phyloP scores from a whole-genome alignment of 2,113 vertebrate genomes.

The Hippocampus mohnikei region DNA sequence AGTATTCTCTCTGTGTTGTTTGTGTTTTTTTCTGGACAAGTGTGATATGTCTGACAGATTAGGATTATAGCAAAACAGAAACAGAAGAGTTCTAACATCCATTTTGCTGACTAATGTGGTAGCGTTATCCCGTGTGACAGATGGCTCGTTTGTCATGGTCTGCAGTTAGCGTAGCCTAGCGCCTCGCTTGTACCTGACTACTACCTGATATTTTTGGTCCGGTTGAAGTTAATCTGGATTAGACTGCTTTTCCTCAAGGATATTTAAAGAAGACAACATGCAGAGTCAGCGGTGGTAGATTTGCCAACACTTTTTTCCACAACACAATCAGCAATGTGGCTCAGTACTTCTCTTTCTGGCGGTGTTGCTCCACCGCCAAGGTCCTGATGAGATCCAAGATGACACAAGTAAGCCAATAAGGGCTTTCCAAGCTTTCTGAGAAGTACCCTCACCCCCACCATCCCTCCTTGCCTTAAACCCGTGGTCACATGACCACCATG shows the following conservation, averaged over 20 bases:
- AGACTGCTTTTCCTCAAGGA: neutral
- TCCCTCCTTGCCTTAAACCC: neutral
- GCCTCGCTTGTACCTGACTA: neutral
- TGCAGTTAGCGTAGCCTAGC: neutral
- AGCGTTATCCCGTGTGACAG: neutral
- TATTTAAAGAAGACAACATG: neutral
- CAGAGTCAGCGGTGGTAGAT: neutral
- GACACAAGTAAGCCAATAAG: constrained; percentile 42
- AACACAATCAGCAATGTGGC: neutral
- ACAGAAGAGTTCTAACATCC: neutral
- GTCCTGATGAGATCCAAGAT: constrained; percentile 18
- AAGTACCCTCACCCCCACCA: neutral
- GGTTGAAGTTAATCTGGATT: neutral
- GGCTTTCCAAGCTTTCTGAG: constrained; percentile 19
- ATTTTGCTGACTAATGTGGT: constrained; percentile 10
- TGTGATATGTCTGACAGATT: neutral
- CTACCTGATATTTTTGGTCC: neutral
- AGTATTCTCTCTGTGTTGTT: neutral
- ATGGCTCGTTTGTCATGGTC: neutral
- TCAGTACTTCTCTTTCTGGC: neutral
- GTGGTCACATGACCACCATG: constrained; percentile 20
- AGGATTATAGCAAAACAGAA: constrained; percentile 1
- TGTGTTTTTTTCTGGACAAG: neutral
- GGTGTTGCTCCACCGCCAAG: neutral
- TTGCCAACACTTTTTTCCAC: neutral